These are phyloP conservation scores for Anas georgica DNA, from an alignment of 2,797 vertebrate genomes.

Conservation along the genomic window DNA sequence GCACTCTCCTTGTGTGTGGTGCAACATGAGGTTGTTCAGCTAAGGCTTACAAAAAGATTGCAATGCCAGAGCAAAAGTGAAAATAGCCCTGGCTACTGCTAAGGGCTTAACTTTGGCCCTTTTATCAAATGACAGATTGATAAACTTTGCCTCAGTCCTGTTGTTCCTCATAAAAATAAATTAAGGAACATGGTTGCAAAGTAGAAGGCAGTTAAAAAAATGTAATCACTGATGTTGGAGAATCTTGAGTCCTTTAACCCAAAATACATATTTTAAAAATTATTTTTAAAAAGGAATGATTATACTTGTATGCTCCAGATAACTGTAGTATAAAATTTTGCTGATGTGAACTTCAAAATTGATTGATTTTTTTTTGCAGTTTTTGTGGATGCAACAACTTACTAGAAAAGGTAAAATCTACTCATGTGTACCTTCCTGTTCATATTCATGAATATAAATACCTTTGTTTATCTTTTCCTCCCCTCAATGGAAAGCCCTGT, in stretches of 20 bases:
- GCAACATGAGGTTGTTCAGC: neutral
- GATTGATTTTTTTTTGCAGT: slow-evolving; percentile 78
- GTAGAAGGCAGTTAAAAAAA: neutral
- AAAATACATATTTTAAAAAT: neutral
- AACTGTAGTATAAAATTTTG: neutral
- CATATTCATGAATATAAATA: neutral
- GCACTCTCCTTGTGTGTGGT: neutral
- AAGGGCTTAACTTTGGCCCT: neutral
- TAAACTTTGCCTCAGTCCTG: neutral
- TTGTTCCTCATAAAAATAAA: neutral
- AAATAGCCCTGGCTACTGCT: neutral
- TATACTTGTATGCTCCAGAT: neutral
- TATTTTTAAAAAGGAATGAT: neutral
- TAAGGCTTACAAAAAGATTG: neutral
- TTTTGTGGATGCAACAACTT: slow-evolving; percentile 96
- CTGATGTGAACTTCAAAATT: slow-evolving; percentile 39
- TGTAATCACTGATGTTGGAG: neutral
- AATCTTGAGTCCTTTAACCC: neutral
- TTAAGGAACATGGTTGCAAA: neutral
- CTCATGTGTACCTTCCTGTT: neutral
- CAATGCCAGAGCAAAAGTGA: neutral
- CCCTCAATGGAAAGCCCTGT: neutral
- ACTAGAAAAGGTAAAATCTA: slow-evolving; percentile 86
- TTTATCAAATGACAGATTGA: neutral
- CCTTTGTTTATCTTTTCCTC: slow-evolving; percentile 2